These are phyloP conservation scores for Plectropomus leopardus DNA, from an alignment of 2,113 vertebrate genomes.

Conservation along the genomic window DNA sequence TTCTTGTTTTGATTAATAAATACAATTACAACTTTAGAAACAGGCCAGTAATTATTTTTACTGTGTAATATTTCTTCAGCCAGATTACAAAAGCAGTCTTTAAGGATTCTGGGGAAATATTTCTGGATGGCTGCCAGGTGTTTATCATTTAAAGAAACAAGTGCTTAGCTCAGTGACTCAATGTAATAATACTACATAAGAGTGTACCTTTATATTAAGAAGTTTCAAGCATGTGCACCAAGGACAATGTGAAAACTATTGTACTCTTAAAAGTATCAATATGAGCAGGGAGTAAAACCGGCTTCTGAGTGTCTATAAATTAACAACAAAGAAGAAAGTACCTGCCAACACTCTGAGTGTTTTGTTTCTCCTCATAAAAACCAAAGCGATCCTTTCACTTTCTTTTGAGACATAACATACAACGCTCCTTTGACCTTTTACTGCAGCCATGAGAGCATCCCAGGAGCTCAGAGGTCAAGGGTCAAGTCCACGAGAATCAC, in stretches of 20 bases:
- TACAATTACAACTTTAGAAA: not conserved
- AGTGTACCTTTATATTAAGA: not conserved
- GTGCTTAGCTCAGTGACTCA: not conserved
- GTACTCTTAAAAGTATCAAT: not conserved
- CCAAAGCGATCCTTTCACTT: constrained; percentile 6
- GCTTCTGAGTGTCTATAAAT: constrained; percentile 5
- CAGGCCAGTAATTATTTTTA: not conserved
- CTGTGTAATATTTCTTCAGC: not conserved
- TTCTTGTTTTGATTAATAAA: not conserved
- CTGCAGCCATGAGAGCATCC: not conserved
- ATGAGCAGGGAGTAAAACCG: not conserved
- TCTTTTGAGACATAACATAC: not conserved
- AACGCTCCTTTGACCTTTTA: not conserved
- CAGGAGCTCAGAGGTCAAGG: constrained; percentile 2
- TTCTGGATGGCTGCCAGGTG: not conserved
- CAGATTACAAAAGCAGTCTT: not conserved
- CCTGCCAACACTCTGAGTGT: not conserved
- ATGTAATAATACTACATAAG: not conserved
- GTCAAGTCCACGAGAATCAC: constrained; percentile 12
- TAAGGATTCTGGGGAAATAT: not conserved
- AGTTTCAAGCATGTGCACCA: not conserved
- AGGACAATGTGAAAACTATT: not conserved
- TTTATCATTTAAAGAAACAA: not conserved
- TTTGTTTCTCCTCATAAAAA: not conserved
- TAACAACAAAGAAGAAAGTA: not conserved